Evolutionary conservation across 2,888 invertebrate species (phyloP).

Genomic region (Agrotis ipsilon): DNA sequence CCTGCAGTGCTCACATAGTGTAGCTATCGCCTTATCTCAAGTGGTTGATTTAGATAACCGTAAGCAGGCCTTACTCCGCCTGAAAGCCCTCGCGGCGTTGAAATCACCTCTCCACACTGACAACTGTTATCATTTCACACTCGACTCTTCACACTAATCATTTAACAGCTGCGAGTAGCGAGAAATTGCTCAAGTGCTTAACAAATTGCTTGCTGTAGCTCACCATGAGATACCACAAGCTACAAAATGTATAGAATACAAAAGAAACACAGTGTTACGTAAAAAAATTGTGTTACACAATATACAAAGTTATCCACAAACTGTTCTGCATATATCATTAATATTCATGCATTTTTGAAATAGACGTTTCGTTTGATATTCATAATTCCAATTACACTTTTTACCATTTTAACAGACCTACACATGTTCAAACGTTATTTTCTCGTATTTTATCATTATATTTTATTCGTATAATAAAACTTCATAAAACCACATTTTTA

Average conservation of each 20-base stretch:
- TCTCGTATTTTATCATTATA: slow-evolving; percentile 51
- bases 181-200: slow-evolving; percentile 43
- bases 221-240: slow-evolving; percentile 2
- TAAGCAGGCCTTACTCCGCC: slow-evolving; percentile 40
- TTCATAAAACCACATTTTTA: slow-evolving; percentile 80
- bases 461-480: slow-evolving; percentile 65
- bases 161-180: slow-evolving; percentile 35
- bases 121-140: slow-evolving; percentile 63
- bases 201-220: slow-evolving; percentile 27
- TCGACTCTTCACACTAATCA: slow-evolving; percentile 49
- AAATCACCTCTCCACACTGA: slow-evolving; percentile 61
- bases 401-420: slow-evolving; percentile 41
- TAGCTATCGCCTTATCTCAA: slow-evolving; percentile 64
- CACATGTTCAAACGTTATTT: slow-evolving; percentile 36
- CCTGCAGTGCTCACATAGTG: slow-evolving; percentile 43
- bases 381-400: slow-evolving; percentile 46
- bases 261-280: slow-evolving; percentile 39
- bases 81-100: slow-evolving; percentile 58
- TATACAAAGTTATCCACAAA: slow-evolving; percentile 22
- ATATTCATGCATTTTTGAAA: slow-evolving; percentile 59
- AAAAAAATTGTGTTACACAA: slow-evolving; percentile 54
- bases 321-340: slow-evolving; percentile 45
- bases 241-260: slow-evolving; percentile 8
- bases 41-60: slow-evolving; percentile 67
- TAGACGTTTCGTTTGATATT: slow-evolving; percentile 47